A percentile compares a stretch with the other conserved stretches of the same genome.
phyloP scores from a whole-genome alignment of 1,140 invertebrate species.

The Schlechtendalia chinensis region DNA sequence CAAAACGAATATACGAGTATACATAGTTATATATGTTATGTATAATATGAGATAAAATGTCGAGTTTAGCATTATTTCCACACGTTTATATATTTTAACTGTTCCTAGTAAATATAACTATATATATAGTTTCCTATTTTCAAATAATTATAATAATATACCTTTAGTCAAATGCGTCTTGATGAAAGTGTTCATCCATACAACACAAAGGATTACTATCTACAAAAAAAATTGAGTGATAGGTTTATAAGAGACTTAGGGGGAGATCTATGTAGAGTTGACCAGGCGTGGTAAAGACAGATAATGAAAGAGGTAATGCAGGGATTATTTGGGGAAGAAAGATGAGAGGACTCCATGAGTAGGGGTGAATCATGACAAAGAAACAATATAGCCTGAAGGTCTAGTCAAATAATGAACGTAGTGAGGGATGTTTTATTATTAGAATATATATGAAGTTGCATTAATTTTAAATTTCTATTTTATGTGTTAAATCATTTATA shows the following conservation, averaged over 20 bases:
- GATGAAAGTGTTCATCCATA: neutral
- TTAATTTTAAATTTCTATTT: neutral
- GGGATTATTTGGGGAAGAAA: neutral
- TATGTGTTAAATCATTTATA: too few relatives aligned
- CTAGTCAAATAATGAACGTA: slow-evolving; percentile 6
- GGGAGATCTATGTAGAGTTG: neutral
- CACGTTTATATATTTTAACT: too few relatives aligned
- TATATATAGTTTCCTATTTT: neutral
- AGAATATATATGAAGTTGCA: neutral
- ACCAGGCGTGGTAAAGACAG: slow-evolving; percentile 6
- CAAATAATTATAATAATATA: neutral
- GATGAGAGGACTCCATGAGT: neutral
- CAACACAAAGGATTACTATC: neutral
- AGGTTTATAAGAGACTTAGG: neutral
- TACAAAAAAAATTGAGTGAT: neutral
- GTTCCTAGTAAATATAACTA: too few relatives aligned
- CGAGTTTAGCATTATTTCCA: too few relatives aligned
- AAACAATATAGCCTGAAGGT: neutral
- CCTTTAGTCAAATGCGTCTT: neutral
- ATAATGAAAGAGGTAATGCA: slow-evolving; percentile 31
- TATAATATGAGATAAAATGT: too few relatives aligned
- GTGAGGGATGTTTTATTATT: neutral
- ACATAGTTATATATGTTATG: too few relatives aligned
- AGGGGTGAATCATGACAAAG: slow-evolving; percentile 23
- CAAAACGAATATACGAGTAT: too few relatives aligned